Evolutionary conservation across 2,888 invertebrate species (phyloP).

Genomic region (Anoncus sp.): DNA sequence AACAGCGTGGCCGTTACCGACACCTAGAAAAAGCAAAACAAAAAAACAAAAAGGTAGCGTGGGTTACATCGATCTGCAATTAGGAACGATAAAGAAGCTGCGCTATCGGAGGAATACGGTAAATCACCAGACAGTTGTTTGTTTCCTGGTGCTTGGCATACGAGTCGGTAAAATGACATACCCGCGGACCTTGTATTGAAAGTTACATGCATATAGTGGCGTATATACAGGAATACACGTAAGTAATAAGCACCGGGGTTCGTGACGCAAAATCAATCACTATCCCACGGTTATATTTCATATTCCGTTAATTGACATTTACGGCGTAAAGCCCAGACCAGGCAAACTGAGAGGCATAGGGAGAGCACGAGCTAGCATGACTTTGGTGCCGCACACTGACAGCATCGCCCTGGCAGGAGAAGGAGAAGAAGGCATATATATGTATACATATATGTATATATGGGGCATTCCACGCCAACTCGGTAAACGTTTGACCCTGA

Average conservation of each 20-base stretch:
- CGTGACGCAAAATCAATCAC: slow-evolving; percentile 58
- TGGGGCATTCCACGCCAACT: no score
- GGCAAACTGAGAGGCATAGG: slow-evolving; percentile 14
- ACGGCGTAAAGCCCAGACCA: slow-evolving; percentile 37
- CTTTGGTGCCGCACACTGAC: slow-evolving; percentile 41
- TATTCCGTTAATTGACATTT: slow-evolving; percentile 64
- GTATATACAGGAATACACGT: not conserved
- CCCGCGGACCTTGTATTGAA: not conserved
- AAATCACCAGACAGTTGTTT: slow-evolving; percentile 53
- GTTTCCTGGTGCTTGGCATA: not conserved
- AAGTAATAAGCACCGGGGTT: slow-evolving; percentile 31
- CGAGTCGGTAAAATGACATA: slow-evolving; percentile 2
- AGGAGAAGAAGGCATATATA: not conserved
- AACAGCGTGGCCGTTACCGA: not conserved
- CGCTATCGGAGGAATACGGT: slow-evolving; percentile 24
- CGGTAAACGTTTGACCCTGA: no score
- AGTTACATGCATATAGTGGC: not conserved
- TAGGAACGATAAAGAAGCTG: slow-evolving; percentile 36
- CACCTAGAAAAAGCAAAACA: not conserved
- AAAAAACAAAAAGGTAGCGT: not conserved
- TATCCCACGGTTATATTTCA: slow-evolving; percentile 61
- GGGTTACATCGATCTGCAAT: slow-evolving; percentile 22
- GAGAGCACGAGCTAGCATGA: slow-evolving; percentile 31
- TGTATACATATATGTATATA: slow-evolving; percentile 1
- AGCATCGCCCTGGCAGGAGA: slow-evolving; percentile 25